Evolutionary conservation across 2,888 invertebrate genomes (phyloP), one percentile per base, ranked within the genome.

Genomic region (Philhelius pedissequus): DNA sequence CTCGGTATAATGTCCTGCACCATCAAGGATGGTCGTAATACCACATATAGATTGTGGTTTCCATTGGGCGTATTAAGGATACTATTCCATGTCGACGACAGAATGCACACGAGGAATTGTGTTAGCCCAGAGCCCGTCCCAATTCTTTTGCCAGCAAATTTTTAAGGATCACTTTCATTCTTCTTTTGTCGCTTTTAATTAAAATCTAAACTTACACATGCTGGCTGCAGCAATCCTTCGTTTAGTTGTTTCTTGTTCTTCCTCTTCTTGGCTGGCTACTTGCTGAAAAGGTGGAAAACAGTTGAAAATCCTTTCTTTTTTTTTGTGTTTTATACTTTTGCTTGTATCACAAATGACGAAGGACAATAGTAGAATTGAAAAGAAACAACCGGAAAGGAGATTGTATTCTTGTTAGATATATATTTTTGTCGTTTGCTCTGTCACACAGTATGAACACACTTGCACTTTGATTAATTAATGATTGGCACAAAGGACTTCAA

Each of bases 141-240:
- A 50, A 40, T 38, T 15, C 22, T 35, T 40, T 58, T 43, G 20
- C 32, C 15, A 38, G 56, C 27, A 58, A 71, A 68, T 80, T 43
- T 68, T 66, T 84, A 84, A 76, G 84, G 84, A 84, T 80, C 79
- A 80, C 84, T 84, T 84, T 84, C 80, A 84, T 80, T 80, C 70
- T 75, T 79, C 74, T 71, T 84, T 76, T 76, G 75, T 84, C 70
- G 35, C 52, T 76, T 84, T 84, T 84, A 80, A 84, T 80, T 84
- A 86, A 86, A 86, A 81, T 81, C 86, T 77, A 86, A 86, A 86
- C 86, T 86, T 86, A 86, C 86, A 86, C 86, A 56, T 35, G 32
- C 8, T 13, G 62, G 32, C 8, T 13, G 62, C 64, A 81, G 77
- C 73, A 77, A 77, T 86, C 76, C 76, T 64, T 80, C 40, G 68